Percentiles rank a stretch among this genome's conserved stretches.
Evolutionary conservation across 2,797 vertebrate genomes (phyloP).

Genomic region (Lepus townsendii): DNA sequence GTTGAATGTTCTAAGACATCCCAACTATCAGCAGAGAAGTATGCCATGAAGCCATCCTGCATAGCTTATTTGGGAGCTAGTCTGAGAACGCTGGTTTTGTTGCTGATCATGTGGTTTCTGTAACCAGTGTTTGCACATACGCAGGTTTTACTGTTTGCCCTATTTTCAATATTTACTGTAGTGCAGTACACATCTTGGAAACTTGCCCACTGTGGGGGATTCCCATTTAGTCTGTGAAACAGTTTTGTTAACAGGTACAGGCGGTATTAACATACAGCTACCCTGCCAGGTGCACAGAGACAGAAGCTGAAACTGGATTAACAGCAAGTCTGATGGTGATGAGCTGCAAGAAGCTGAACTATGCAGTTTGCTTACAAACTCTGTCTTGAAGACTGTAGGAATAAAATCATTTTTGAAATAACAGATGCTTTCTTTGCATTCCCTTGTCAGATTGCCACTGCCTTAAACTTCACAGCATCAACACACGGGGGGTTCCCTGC

Average conservation of each 20-base stretch:
- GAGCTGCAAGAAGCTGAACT: background rate
- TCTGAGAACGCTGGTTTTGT: background rate
- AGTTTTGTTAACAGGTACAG: conserved; percentile 46
- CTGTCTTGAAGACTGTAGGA: background rate
- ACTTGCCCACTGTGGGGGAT: conserved; percentile 62
- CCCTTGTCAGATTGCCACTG: background rate
- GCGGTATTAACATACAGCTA: conserved; percentile 13
- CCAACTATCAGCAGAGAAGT: background rate
- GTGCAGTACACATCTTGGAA: conserved; percentile 53
- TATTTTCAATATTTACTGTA: conserved; percentile 67
- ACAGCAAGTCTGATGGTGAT: conserved; percentile 12
- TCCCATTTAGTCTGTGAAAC: conserved; percentile 61
- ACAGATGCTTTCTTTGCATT: background rate
- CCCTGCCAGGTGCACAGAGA: background rate
- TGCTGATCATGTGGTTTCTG: background rate
- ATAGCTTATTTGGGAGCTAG: background rate
- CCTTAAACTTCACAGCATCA: background rate
- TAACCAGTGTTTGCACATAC: conserved; percentile 49
- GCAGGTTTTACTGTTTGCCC: conserved; percentile 63
- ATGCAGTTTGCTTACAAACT: background rate
- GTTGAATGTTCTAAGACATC: background rate
- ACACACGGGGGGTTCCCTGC: background rate
- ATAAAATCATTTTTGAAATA: background rate
- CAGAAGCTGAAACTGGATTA: conserved; percentile 45
- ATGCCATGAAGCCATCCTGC: background rate